Conservation (phyloP, 2,113 vertebrate genomes). For the Benitochromis conjunctus region DNA sequence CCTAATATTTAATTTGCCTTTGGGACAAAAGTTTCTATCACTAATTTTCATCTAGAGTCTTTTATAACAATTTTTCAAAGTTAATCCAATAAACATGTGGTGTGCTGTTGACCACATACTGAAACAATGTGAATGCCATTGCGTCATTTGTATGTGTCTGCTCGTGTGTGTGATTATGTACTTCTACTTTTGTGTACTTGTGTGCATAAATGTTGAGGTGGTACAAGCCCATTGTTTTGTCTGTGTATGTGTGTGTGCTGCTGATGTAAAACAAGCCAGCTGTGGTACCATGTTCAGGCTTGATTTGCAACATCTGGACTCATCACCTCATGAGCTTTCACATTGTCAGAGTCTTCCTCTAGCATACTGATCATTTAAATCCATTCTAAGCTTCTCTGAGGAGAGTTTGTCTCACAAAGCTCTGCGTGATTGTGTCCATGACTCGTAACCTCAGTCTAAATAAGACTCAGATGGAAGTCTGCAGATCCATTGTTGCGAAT, state of each 20-base stretch:
- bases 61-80: background rate
- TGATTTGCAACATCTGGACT: conserved; percentile 54
- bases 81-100: conserved; percentile 33
- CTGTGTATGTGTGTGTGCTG: background rate
- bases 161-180: background rate
- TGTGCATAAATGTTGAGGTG: background rate
- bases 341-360: conserved; percentile 41
- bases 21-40: background rate
- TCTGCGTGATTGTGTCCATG: conserved; percentile 55
- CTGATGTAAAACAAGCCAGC: conserved; percentile 21
- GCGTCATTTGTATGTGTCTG: background rate
- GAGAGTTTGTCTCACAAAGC: conserved; percentile 53
- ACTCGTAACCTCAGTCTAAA: conserved; percentile 14
- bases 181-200: background rate
- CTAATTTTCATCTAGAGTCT: background rate
- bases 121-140: conserved; percentile 19
- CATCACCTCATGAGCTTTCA: conserved; percentile 43
- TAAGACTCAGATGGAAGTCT: conserved; percentile 49
- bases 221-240: background rate
- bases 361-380: conserved; percentile 34
- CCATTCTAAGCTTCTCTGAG: conserved; percentile 46
- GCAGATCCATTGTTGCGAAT: conserved; percentile 22
- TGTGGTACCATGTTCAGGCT: conserved; percentile 18
- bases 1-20: background rate
- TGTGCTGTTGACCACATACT: background rate